Evolutionary conservation across 2,888 invertebrate species (phyloP).

Genomic region (Dryobotodes eremita): DNA sequence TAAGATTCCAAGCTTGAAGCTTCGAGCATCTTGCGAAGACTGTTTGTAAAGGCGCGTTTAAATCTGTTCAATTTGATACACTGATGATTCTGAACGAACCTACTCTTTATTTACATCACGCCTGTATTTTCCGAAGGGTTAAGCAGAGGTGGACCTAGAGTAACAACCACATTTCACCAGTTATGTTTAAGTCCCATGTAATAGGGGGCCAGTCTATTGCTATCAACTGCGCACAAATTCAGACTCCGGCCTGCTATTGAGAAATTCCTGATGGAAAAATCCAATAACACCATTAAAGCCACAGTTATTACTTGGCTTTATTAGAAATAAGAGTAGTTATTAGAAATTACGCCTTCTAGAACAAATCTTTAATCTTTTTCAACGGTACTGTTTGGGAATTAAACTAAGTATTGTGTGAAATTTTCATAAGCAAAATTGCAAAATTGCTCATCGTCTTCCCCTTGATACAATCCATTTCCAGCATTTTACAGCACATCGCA

Average conservation of each 20-base stretch:
- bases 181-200: background rate
- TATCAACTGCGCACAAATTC: no score
- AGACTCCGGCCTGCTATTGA: background rate
- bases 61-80: background rate
- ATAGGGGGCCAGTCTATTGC: no score
- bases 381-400: no score
- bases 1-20: constrained; percentile 13
- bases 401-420: background rate
- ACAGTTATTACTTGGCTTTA: background rate
- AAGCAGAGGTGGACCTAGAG: background rate
- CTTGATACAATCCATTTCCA: background rate
- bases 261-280: background rate
- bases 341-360: background rate
- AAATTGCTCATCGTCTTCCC: background rate
- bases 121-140: background rate
- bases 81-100: background rate
- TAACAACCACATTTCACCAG: background rate
- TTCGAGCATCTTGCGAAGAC: constrained; percentile 43
- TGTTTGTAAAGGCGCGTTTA: constrained; percentile 54
- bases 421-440: background rate
- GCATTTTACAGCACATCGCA: background rate
- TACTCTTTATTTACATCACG: background rate
- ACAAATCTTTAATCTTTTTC: background rate
- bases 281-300: background rate
- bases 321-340: no score